Evolutionary conservation across 1,140 invertebrate genomes (phyloP), one percentile per base, ranked within the genome.

Genomic region (Zaprionus gabonicus): DNA sequence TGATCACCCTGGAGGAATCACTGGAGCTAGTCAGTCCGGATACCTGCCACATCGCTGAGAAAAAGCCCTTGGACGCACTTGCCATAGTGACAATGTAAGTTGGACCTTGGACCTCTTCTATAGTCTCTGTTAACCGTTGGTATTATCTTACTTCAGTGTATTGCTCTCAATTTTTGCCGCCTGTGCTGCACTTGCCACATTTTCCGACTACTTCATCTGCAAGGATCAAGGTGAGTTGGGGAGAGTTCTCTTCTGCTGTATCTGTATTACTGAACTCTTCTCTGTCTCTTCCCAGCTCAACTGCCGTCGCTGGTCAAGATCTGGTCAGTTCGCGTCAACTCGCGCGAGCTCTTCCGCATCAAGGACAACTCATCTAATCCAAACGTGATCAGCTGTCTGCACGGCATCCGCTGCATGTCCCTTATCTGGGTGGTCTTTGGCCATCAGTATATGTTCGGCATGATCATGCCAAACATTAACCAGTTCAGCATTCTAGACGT

Each of bases 381-480:
- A 4, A 90, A 90, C 75, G 76, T 84, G 4, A 88, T 91, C 5
- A 71, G 94, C 7, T 94, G 94, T 68, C 64, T 95, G 7, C 93
- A 94, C 59, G 95, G 95, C 4, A 92, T 95, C 6, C 93, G 95
- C 67, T 93, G 94, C 3, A 68, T 96, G 13, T 94, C 94, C n/a
- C 94, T 96, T 84, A 81, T 94, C 1, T 96, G 95, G 95, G 94
- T 96, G 3, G 93, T 96, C 10, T 79, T 95, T 1, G 95, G 95
- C 0, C 96, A 96, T 72, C 76, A 92, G 20, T 94, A 92, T 66
- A 66, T 93, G 6, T 46, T 91, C 0, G 71, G 59, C 12, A 6
- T 63, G n/a, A 27, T 57, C 0, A 28, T 25, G 6, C 93, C 93
- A 31, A 68, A 81, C 23, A 13, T 93, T 0, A 93, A 93, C 27